A percentile compares a stretch with the other conserved stretches of the same genome.
phyloP scores from a whole-genome alignment of 2,888 invertebrate species.

The Pomacea canaliculata region DNA sequence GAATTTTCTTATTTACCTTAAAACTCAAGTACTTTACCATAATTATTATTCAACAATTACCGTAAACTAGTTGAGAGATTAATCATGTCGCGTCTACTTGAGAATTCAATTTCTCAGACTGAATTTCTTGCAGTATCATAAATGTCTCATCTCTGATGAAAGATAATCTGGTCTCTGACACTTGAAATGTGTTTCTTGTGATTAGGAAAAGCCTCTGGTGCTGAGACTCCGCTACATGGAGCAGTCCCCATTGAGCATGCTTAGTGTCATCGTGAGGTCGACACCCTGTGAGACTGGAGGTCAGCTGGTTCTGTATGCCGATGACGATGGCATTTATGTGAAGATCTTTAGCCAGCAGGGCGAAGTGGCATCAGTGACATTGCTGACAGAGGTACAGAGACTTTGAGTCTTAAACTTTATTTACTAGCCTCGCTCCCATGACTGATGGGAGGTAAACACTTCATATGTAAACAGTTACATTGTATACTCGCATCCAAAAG shows the following conservation, averaged over 20 bases:
- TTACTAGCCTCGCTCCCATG: not conserved
- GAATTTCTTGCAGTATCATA: too few relatives aligned
- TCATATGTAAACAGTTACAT: not conserved
- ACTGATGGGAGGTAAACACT: not conserved
- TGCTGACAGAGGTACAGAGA: not conserved
- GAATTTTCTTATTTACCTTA: too few relatives aligned
- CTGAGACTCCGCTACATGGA: slow-evolving; percentile 1
- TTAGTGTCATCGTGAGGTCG: not conserved
- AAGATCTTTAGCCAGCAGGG: slow-evolving; percentile 3
- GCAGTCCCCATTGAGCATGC: not conserved
- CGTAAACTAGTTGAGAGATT: too few relatives aligned
- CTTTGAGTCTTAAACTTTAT: not conserved
- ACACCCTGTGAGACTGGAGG: not conserved
- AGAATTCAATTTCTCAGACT: too few relatives aligned
- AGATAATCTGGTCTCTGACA: too few relatives aligned
- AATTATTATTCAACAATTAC: too few relatives aligned
- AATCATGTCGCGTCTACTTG: too few relatives aligned
- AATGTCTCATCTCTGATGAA: too few relatives aligned
- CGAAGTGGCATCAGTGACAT: not conserved
- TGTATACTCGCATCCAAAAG: too few relatives aligned
- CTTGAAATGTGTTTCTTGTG: too few relatives aligned
- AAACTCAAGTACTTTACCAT: too few relatives aligned
- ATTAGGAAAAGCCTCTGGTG: not conserved
- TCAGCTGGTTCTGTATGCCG: not conserved
- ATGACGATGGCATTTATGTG: not conserved